Conservation (phyloP, 2,113 vertebrate species). For the Patagioenas fasciata region DNA sequence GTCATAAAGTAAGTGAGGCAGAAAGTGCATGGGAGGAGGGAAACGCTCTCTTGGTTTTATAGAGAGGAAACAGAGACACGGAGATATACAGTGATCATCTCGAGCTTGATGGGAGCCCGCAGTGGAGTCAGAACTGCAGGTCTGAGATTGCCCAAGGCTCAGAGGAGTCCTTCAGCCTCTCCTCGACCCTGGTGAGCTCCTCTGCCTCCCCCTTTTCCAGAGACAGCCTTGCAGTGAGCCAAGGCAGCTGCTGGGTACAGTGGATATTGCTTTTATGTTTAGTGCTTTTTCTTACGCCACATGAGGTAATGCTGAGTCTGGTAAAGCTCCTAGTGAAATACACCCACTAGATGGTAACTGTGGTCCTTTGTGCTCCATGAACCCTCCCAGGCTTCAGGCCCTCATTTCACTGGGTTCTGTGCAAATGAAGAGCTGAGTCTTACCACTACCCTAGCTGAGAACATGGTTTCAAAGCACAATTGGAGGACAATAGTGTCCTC, state of each 20-base stretch:
- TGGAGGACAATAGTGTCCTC: background rate
- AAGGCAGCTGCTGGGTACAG: background rate
- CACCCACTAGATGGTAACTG: background rate
- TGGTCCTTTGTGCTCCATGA: background rate
- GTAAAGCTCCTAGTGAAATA: background rate
- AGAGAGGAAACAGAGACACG: background rate
- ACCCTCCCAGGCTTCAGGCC: background rate
- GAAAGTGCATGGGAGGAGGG: background rate
- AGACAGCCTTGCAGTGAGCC: background rate
- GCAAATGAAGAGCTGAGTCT: background rate
- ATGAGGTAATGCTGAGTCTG: background rate
- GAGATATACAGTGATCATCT: background rate
- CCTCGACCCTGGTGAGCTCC: background rate
- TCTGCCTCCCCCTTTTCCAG: background rate
- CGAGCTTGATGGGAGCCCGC: background rate
- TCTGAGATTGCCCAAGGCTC: background rate
- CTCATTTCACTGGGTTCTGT: fast-evolving
- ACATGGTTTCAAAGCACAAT: background rate
- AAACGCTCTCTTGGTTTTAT: background rate
- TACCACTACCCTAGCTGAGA: background rate
- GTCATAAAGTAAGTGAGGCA: background rate
- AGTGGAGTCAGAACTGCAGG: background rate
- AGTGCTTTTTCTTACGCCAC: background rate
- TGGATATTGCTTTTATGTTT: background rate
- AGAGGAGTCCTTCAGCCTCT: background rate